phyloP scores from a whole-genome alignment of 2,888 invertebrate genomes.

The Fragum sueziense region DNA sequence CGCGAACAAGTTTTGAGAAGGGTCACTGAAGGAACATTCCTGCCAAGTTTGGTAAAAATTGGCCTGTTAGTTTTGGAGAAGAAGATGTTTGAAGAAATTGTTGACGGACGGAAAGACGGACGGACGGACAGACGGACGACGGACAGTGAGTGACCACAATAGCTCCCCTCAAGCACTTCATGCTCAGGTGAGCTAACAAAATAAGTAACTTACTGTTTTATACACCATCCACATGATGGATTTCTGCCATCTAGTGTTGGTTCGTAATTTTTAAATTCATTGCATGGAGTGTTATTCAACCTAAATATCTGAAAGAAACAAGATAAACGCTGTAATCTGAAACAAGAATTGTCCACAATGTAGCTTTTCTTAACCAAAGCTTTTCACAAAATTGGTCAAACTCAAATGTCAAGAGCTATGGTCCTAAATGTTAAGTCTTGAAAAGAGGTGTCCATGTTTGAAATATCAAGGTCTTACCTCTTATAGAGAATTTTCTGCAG shows the following conservation, averaged over 20 bases:
- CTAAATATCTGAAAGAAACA: background rate
- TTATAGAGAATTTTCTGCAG: background rate
- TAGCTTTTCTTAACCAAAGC: background rate
- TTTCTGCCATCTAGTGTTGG: constrained; percentile 5
- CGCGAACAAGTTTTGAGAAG: too few relatives aligned
- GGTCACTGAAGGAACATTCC: too few relatives aligned
- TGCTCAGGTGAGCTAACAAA: background rate
- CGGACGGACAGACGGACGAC: too few relatives aligned
- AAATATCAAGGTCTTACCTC: too few relatives aligned
- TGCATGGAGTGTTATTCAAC: background rate
- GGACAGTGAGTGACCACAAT: too few relatives aligned
- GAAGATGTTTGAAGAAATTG: too few relatives aligned
- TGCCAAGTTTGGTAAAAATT: too few relatives aligned
- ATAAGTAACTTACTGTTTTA: background rate
- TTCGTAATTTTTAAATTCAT: background rate
- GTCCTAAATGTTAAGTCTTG: too few relatives aligned
- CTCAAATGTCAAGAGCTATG: background rate
- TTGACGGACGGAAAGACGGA: too few relatives aligned
- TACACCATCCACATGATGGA: constrained; percentile 37
- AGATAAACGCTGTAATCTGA: background rate
- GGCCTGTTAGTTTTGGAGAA: too few relatives aligned
- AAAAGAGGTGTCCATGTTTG: too few relatives aligned
- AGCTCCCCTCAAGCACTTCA: too few relatives aligned
- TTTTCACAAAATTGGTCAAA: background rate
- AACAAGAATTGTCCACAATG: background rate